Percentiles rank a stretch among this genome's conserved stretches.
These are phyloP conservation scores for Pangasius macronema DNA, from an alignment of 2,797 vertebrate species.

Conservation along the genomic window DNA sequence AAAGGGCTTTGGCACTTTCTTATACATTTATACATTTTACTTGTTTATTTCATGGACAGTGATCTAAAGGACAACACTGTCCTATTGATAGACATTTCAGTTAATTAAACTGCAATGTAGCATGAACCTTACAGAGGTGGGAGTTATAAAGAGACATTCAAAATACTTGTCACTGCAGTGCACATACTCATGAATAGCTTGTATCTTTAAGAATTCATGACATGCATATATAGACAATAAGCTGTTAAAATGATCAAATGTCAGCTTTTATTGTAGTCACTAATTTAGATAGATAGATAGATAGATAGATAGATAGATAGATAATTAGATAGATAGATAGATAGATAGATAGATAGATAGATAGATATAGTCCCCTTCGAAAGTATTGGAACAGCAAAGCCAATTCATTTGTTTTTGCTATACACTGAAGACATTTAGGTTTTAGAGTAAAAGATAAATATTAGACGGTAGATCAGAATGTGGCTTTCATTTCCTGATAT, in stretches of 20 bases:
- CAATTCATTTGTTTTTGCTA: not conserved
- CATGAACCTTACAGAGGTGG: slow-evolving; percentile 51
- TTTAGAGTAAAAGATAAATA: not conserved
- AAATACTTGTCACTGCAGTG: slow-evolving; percentile 10
- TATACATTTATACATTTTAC: slow-evolving; percentile 2
- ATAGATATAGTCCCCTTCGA: not conserved
- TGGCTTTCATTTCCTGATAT: not conserved
- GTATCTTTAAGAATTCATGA: not conserved
- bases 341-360: not conserved
- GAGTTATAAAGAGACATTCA: slow-evolving; percentile 43
- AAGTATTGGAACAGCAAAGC: no score
- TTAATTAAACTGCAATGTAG: slow-evolving; percentile 57
- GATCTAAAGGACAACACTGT: not conserved
- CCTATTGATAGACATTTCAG: slow-evolving; percentile 42
- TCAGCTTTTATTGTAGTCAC: not conserved
- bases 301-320: not conserved
- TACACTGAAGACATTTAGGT: not conserved
- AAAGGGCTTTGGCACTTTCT: not conserved
- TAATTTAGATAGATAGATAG: not conserved
- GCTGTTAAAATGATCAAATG: slow-evolving; percentile 54
- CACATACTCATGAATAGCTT: not conserved
- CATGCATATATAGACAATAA: not conserved
- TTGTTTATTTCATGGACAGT: slow-evolving; percentile 32
- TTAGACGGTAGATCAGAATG: not conserved
- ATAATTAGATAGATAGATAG: not conserved